Evolutionary conservation across 2,888 invertebrate genomes (phyloP).

Genomic region (Spisula subtruncata): DNA sequence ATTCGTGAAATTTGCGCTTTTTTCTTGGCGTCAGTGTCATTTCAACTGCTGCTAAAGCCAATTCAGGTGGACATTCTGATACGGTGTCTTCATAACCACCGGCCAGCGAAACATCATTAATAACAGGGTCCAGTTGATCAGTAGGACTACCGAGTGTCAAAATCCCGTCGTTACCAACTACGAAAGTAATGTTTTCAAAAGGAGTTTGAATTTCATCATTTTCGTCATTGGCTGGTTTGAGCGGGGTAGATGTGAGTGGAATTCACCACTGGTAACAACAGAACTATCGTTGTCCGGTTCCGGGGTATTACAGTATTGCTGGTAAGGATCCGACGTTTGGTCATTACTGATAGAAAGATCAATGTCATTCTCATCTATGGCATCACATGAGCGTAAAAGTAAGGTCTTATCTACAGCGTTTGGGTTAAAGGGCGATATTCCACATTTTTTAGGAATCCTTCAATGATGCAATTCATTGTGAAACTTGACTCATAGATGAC

Average conservation of each 20-base stretch:
- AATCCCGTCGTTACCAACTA: slow-evolving; percentile 26
- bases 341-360: not conserved
- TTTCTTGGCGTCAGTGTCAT: not conserved
- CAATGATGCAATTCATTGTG: slow-evolving; percentile 32
- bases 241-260: not conserved
- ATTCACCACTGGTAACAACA: not conserved
- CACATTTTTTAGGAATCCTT: slow-evolving; percentile 49
- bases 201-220: not conserved
- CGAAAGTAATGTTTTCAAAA: not conserved
- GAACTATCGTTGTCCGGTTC: not conserved
- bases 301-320: not conserved
- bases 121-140: not conserved
- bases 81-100: not conserved
- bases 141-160: not conserved
- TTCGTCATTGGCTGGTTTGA: not conserved
- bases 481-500: slow-evolving; percentile 48
- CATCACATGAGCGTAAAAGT: slow-evolving; percentile 22
- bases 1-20: not conserved
- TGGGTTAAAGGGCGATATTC: slow-evolving; percentile 44
- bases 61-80: not conserved
- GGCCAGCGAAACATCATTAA: not conserved
- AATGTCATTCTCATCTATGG: not conserved
- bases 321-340: not conserved
- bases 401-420: slow-evolving; percentile 42
- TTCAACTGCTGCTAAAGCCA: slow-evolving; percentile 25